These are phyloP conservation scores for Oplegnathus fasciatus DNA, from an alignment of 2,113 vertebrate species.

Conservation along the genomic window DNA sequence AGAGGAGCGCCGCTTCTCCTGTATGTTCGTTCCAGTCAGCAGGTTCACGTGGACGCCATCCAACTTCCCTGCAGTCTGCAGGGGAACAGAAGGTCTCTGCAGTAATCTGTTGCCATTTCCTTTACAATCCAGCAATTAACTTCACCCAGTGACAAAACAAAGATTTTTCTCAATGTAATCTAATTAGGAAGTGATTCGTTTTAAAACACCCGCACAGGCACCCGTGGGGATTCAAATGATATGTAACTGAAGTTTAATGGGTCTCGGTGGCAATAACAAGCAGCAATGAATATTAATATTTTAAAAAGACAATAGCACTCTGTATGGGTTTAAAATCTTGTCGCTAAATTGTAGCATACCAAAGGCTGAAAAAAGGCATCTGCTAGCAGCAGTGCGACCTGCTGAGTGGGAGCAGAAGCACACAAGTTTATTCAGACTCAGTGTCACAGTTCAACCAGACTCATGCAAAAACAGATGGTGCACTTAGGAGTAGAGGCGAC, in stretches of 20 bases:
- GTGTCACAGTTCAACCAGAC: constrained; percentile 62
- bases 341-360: constrained; percentile 7
- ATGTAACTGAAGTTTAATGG: constrained; percentile 78
- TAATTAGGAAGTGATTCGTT: constrained; percentile 61
- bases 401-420: constrained; percentile 58
- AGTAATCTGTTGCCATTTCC: constrained; percentile 71
- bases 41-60: constrained; percentile 73
- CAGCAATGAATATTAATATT: constrained; percentile 69
- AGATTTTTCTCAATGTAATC: constrained; percentile 66
- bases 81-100: constrained; percentile 76
- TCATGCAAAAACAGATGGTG: constrained; percentile 73
- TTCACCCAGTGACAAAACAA: constrained; percentile 74
- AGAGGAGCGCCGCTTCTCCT: constrained; percentile 55
- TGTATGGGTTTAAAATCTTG: constrained; percentile 46
- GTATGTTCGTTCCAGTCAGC: constrained; percentile 70
- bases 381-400: constrained; percentile 41
- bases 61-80: constrained; percentile 71
- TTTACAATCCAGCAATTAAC: constrained; percentile 75
- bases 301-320: constrained; percentile 49
- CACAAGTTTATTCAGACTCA: constrained; percentile 47
- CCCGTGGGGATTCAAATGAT: constrained; percentile 60
- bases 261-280: constrained; percentile 65
- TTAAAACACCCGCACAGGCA: constrained; percentile 53
- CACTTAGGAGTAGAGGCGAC: constrained; percentile 65
- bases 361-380: constrained; percentile 49